These are phyloP conservation scores for Terebella lapidaria DNA, from an alignment of 2,888 invertebrate species.

Conservation along the genomic window DNA sequence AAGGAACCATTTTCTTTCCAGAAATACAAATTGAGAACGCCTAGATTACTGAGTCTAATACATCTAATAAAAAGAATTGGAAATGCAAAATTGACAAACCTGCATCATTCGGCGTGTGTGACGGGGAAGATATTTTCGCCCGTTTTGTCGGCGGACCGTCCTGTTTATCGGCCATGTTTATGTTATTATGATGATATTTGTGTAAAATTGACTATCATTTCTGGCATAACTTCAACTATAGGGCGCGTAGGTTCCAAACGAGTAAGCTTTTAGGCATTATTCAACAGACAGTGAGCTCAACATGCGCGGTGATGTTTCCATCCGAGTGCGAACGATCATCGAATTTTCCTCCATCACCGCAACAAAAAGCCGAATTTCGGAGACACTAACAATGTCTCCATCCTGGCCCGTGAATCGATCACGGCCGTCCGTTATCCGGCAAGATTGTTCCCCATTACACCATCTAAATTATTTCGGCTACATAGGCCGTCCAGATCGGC, in stretches of 20 bases:
- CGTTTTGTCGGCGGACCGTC: slow-evolving; percentile 94
- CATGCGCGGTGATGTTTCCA: too few relatives aligned
- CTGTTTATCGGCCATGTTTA: slow-evolving; percentile 79
- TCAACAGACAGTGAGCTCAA: too few relatives aligned
- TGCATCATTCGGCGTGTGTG: neutral
- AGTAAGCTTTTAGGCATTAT: too few relatives aligned
- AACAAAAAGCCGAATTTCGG: slow-evolving; percentile 26
- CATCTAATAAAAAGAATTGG: neutral
- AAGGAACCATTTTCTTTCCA: too few relatives aligned
- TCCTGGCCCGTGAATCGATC: slow-evolving; percentile 27
- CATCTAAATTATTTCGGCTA: slow-evolving; percentile 17
- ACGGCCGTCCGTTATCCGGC: slow-evolving; percentile 13
- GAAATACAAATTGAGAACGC: too few relatives aligned
- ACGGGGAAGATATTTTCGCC: slow-evolving; percentile 66
- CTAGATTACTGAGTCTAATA: too few relatives aligned
- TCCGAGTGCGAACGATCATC: too few relatives aligned
- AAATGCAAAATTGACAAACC: neutral
- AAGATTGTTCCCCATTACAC: slow-evolving; percentile 19
- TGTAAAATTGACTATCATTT: neutral
- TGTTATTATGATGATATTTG: slow-evolving; percentile 7
- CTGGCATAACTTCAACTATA: neutral
- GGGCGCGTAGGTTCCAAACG: neutral
- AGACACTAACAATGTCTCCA: slow-evolving; percentile 25
- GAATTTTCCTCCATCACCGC: slow-evolving; percentile 18
- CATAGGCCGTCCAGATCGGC: slow-evolving; percentile 6